Base-by-base conservation (phyloP, 1,140 invertebrate species). In the Gyrodactylus bullatarudis region DNA sequence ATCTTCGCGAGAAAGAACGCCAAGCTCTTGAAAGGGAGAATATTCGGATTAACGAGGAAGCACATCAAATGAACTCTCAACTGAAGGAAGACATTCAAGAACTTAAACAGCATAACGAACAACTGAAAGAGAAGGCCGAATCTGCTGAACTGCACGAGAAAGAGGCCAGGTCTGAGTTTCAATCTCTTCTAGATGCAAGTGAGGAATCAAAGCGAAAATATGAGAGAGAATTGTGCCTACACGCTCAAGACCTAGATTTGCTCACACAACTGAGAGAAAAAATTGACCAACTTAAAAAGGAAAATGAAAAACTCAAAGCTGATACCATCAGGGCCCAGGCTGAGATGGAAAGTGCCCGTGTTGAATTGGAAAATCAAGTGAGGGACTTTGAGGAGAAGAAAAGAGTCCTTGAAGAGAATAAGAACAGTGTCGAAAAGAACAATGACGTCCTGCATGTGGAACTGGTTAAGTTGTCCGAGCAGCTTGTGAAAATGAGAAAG, bases 201-300 rank as follows among this genome's bases (percentile, higher is more conserved):
- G 24, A 71, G 21, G 70, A 71, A 26, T n/a, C 70, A 1, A 71
- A 71, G 24, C 20, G 20, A 25, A 71, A 71, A 26, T 71, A 71
- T 71, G 24, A 71, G 24, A 24, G 70, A n/a, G 70, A 71, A 71
- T 71, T 71, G 24, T 23, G 21, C 24, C 70, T 71, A 1, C 70
- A 71, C 24, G 70, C 70, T 25, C 21, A 21, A 23, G 70, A 71
- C 24, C 24, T 24, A 19, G 24, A 71, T n/a, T 16, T 54, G 8
- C 34, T 54, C 34, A 54, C 34, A 8, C 8, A 54, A 16, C 8
- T 54, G 8, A 54, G 34, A n/a, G 34, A 8, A 8, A 54, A 54
- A 54, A 54, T 54, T 8, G 34, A 54, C 8, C 34, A 16, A 54
- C n/a, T 54, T 16, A 8, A 54, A n/a, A 54, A n/a, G 8, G n/a